Base-by-base conservation (phyloP, 2,797 vertebrate species). In the Schizopygopsis pylzovi region DNA sequence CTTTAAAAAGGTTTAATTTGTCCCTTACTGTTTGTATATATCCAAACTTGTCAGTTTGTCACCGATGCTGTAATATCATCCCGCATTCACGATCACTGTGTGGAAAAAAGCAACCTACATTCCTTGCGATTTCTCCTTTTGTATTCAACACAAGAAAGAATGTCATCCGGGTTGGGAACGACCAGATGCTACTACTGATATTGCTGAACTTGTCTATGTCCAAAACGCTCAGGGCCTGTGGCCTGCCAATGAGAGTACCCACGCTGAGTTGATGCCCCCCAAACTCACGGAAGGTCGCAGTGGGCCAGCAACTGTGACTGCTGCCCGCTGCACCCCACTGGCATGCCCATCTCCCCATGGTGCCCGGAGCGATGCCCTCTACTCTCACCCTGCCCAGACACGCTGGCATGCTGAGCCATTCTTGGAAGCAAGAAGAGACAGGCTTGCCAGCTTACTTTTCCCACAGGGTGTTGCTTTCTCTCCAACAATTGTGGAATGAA, bases 321-420 rank as follows among this genome's bases (percentile, higher is more conserved):
- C 63, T 85, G 68, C 63, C 84, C 71, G 16, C 68, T 76, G 71
- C 72, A 61, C 73, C 81, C 77, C 49, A 80, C 65, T 77, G 88
- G 82, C 71, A 82, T 83, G 79, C 15, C 54, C 49, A 37, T 89
- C 80, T 85, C 85, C 56, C 85, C 18, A 63, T 37, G 81, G 81
- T 71, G 39, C 81, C 79, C 73, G 20, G 41, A 87, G 79, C 45
- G 47, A 47, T 78, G 82, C 78, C 83, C 83, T 82, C 71, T 52
- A 52, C 70, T 79, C 41, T 70, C 61, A 85, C 81, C 47, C 78
- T 80, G 68, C 76, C 72, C 82, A 85, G 75, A 79, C 73, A 72
- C 41, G 18, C 82, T 82, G 81, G 85, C 85, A 79, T 70, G 67
- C 75, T 75, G 63, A 82, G 76, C 43, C 71, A 70, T 73, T 84